Evolutionary conservation across 2,888 invertebrate genomes (phyloP).

Genomic region (Nymphalis c-album): DNA sequence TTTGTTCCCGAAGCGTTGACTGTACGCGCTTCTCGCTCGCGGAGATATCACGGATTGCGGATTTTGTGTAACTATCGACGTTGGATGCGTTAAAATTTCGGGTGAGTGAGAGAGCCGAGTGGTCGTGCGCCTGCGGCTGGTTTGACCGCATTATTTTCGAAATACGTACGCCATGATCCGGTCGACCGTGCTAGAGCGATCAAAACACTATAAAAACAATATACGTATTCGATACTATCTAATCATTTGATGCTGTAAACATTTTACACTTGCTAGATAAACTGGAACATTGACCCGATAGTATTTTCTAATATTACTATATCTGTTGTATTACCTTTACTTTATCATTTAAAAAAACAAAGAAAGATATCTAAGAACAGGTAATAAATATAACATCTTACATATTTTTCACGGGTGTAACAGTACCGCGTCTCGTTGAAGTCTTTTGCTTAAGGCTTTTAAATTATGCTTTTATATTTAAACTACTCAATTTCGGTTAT

Average conservation of each 20-base stretch:
- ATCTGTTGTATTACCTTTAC: too few species aligned
- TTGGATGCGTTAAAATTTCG: constrained; percentile 80
- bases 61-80: constrained; percentile 71
- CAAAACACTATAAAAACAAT: constrained; percentile 71
- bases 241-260: constrained; percentile 28
- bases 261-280: constrained; percentile 8
- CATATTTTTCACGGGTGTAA: neutral
- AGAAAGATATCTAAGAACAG: neutral
- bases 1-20: constrained; percentile 74
- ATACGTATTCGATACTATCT: constrained; percentile 27
- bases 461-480: constrained; percentile 3
- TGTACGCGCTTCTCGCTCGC: constrained; percentile 49
- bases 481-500: neutral
- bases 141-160: constrained; percentile 81
- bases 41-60: constrained; percentile 67
- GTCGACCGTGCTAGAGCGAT: constrained; percentile 74
- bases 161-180: constrained; percentile 79
- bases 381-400: neutral
- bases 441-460: constrained; percentile 76
- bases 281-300: constrained; percentile 8
- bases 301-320: neutral
- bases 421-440: constrained; percentile 67
- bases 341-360: neutral
- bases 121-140: constrained; percentile 74
- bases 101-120: constrained; percentile 80